A percentile compares a stretch with the other conserved stretches of the same genome.
phyloP scores from a whole-genome alignment of 1,140 invertebrate genomes.

The Caerostris darwini region DNA sequence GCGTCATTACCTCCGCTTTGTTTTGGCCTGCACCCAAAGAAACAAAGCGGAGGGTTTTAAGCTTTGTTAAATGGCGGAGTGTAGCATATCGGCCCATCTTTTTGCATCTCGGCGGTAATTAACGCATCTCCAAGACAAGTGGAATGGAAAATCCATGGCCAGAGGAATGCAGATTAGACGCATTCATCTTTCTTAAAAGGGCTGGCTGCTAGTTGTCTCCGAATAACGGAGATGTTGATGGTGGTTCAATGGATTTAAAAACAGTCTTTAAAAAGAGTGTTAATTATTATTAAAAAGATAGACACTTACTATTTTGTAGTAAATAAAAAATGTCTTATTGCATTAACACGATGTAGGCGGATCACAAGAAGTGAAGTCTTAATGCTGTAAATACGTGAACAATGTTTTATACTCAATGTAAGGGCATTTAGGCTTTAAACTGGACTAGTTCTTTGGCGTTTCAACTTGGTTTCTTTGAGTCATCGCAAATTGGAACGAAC shows the following conservation, averaged over 20 bases:
- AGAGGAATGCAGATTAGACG: constrained; percentile 4
- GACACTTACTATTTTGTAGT: too few species aligned
- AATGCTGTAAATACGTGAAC: too few species aligned
- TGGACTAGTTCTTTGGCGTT: too few species aligned
- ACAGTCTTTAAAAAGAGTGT: background rate
- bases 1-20: constrained; percentile 71
- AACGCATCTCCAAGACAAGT: constrained; percentile 48
- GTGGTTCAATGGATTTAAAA: background rate
- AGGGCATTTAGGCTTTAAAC: too few species aligned
- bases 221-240: too few species aligned
- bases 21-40: constrained; percentile 58
- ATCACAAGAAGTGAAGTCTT: too few species aligned
- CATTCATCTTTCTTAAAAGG: background rate
- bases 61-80: constrained; percentile 57
- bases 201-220: background rate
- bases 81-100: constrained; percentile 35
- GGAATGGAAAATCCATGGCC: background rate
- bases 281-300: too few species aligned
- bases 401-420: too few species aligned
- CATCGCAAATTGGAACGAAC: too few species aligned
- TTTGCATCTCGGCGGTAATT: constrained; percentile 27
- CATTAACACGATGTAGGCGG: too few species aligned
- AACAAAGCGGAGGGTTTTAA: constrained; percentile 38
- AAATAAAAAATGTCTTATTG: too few species aligned
- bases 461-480: too few species aligned